A percentile compares a stretch with the other conserved stretches of the same genome.
These are phyloP conservation scores for Sardina pilchardus DNA, from an alignment of 2,113 vertebrate genomes.

Conservation along the genomic window DNA sequence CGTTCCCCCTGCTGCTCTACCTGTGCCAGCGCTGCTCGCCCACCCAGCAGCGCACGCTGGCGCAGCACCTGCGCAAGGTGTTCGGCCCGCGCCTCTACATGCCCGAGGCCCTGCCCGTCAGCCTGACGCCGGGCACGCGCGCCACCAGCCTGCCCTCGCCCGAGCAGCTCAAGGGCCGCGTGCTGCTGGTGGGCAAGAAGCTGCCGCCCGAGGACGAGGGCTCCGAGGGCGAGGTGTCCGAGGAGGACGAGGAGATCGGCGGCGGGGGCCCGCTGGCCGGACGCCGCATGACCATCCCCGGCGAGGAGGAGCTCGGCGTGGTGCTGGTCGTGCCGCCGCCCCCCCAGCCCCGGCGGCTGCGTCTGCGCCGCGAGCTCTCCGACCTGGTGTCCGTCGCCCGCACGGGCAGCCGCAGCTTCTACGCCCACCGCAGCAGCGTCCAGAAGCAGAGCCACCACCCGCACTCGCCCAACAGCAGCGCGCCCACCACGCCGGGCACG, in stretches of 20 bases:
- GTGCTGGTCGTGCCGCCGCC: conserved; percentile 76
- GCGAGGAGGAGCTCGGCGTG: conserved; percentile 75
- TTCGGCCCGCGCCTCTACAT: conserved; percentile 85
- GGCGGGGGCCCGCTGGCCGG: conserved; percentile 75
- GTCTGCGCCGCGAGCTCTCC: conserved; percentile 86
- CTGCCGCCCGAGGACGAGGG: conserved; percentile 75
- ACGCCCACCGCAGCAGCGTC: conserved; percentile 61
- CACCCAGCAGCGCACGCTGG: conserved; percentile 85
- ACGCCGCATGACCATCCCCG: conserved; percentile 74
- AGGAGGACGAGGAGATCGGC: conserved; percentile 94
- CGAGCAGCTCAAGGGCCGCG: conserved; percentile 86
- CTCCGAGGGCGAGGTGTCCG: conserved; percentile 89
- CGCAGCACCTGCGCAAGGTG: conserved; percentile 83
- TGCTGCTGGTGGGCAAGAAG: conserved; percentile 91
- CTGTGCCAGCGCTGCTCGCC: conserved; percentile 89
- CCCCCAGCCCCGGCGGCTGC: conserved; percentile 78
- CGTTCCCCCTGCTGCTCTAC: conserved; percentile 90
- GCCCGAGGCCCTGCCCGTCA: conserved; percentile 73
- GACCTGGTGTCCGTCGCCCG: conserved; percentile 86
- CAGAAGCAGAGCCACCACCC: conserved; percentile 69
- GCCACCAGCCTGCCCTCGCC: conserved; percentile 83
- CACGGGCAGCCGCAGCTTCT: conserved; percentile 79
- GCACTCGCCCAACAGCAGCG: conserved; percentile 82
- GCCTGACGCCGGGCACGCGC: conserved; percentile 65
- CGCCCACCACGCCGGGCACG: conserved; percentile 76